phyloP scores from a whole-genome alignment of 2,797 vertebrate genomes.

The Hapalemur alaotrensis region DNA sequence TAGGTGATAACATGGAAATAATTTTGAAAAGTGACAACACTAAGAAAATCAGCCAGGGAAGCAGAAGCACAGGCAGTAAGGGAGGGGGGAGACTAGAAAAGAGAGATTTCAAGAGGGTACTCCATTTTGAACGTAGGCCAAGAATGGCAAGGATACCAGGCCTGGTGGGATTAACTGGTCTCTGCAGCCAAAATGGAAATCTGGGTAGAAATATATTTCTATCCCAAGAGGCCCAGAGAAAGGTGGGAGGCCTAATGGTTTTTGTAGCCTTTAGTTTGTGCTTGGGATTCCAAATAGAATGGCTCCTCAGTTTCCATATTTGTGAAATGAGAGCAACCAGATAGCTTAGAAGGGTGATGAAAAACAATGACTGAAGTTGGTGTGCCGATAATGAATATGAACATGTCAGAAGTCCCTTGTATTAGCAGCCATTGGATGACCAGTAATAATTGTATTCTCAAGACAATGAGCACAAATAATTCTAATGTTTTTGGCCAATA shows the following conservation, averaged over 20 bases:
- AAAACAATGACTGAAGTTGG: background rate
- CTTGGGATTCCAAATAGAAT: constrained; percentile 2
- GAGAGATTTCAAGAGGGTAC: background rate
- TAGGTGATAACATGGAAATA: background rate
- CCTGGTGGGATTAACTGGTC: background rate
- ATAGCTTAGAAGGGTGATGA: background rate
- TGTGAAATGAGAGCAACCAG: background rate
- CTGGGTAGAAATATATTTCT: background rate
- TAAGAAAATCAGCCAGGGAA: background rate
- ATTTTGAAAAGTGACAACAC: background rate
- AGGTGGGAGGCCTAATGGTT: background rate
- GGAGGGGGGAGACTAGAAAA: background rate
- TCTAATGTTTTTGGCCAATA: background rate
- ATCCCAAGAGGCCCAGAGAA: background rate
- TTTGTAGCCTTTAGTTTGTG: background rate
- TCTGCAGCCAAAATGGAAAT: background rate
- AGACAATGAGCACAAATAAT: background rate
- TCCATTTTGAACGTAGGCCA: constrained; percentile 2
- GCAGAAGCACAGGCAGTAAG: background rate
- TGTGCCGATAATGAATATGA: background rate
- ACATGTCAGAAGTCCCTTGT: background rate
- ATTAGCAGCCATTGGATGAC: background rate
- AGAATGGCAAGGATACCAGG: background rate
- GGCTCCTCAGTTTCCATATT: background rate
- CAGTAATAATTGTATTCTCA: background rate